Conservation (phyloP, 1,140 invertebrate genomes). For the Drosophila trapezifrons region DNA sequence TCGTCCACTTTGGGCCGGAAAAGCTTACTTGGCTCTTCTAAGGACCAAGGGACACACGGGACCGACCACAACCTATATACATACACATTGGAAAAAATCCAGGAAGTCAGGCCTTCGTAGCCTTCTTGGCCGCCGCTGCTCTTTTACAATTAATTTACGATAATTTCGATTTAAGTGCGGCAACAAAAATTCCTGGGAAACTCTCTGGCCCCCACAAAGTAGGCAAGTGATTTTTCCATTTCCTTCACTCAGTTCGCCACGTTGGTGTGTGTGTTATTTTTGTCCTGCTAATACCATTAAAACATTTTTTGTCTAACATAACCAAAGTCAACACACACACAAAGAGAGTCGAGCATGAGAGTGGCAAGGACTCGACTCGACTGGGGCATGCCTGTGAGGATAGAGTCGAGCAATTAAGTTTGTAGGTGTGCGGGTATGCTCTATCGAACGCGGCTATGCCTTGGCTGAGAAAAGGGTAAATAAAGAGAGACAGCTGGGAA, state of each 20-base stretch:
- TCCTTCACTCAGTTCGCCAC: slow-evolving; percentile 9
- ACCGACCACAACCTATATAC: neutral
- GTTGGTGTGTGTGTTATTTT: slow-evolving; percentile 74
- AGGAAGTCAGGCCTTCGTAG: slow-evolving; percentile 7
- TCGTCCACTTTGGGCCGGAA: neutral
- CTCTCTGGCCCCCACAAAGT: slow-evolving; percentile 34
- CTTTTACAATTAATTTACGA: slow-evolving; percentile 71
- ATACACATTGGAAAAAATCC: slow-evolving; percentile 1
- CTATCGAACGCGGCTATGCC: slow-evolving; percentile 1
- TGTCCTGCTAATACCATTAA: slow-evolving; percentile 79
- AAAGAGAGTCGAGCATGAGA: neutral
- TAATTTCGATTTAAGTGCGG: slow-evolving; percentile 69
- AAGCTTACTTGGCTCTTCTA: slow-evolving; percentile 16
- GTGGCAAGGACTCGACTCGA: slow-evolving; percentile 30
- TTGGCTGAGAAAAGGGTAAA: neutral
- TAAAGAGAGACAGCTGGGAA: too few relatives aligned
- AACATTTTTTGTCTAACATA: slow-evolving; percentile 79
- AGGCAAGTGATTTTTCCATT: slow-evolving; percentile 52
- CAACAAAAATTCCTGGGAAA: slow-evolving; percentile 25
- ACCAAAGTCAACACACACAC: slow-evolving; percentile 45
- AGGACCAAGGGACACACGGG: too few relatives aligned
- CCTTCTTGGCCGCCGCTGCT: slow-evolving; percentile 20
- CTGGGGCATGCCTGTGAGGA: slow-evolving; percentile 19
- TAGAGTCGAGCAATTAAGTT: slow-evolving; percentile 44
- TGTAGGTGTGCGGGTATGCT: neutral